Evolutionary conservation across 2,113 vertebrate genomes (phyloP).

Genomic region (Oreamnos americanus): DNA sequence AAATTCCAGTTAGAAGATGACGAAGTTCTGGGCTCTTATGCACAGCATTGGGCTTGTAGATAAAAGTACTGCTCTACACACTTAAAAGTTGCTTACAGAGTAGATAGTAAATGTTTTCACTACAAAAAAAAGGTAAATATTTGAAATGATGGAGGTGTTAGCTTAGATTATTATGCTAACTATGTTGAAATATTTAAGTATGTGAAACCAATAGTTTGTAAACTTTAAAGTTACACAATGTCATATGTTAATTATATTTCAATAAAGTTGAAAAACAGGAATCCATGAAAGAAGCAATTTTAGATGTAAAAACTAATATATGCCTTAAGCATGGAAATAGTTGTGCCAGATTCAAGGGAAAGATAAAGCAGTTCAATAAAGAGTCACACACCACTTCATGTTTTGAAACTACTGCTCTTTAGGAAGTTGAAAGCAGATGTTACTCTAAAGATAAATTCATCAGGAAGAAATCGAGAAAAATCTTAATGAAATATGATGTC

Average conservation of each 20-base stretch:
- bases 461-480: neutral
- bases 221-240: neutral
- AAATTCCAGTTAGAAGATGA: neutral
- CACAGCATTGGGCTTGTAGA: neutral
- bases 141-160: neutral
- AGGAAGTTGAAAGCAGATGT: neutral
- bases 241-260: neutral
- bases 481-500: neutral
- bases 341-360: neutral
- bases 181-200: neutral
- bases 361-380: neutral
- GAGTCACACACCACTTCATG: neutral
- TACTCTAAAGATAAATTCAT: neutral
- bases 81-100: neutral
- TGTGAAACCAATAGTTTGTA: neutral
- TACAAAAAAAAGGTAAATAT: neutral
- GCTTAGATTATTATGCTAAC: neutral
- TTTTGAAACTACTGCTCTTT: neutral
- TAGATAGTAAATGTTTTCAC: neutral
- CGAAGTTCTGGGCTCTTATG: neutral
- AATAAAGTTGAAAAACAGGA: neutral
- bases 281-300: neutral
- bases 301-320: neutral
- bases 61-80: neutral
- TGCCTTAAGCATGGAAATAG: neutral